Conservation (phyloP, 2,797 vertebrate species). For the Coranthus polyacanthus region DNA sequence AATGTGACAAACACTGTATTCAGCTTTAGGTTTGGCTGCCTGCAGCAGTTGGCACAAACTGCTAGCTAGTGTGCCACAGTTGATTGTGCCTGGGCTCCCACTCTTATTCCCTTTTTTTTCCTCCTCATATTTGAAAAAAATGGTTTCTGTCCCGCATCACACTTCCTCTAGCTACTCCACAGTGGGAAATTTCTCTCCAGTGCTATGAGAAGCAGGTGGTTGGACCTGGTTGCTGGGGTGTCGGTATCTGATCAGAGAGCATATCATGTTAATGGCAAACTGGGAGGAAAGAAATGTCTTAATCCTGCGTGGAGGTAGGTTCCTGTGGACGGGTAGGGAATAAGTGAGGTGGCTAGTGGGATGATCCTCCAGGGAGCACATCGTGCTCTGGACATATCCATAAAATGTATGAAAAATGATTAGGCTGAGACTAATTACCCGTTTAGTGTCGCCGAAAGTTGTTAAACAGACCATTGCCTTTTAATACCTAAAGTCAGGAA, state of each 20-base stretch:
- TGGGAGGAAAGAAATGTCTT: slow-evolving; percentile 53
- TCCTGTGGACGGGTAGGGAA: slow-evolving; percentile 53
- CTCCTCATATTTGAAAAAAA: slow-evolving; percentile 35
- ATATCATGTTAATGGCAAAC: slow-evolving; percentile 54
- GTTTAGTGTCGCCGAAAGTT: slow-evolving; percentile 87
- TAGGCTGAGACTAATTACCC: slow-evolving; percentile 88
- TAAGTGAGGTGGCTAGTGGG: slow-evolving; percentile 61
- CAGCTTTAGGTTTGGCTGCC: slow-evolving; percentile 59
- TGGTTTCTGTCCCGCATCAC: slow-evolving; percentile 39
- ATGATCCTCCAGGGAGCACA: slow-evolving; percentile 70
- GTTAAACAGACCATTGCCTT: slow-evolving; percentile 89
- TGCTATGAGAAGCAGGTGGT: slow-evolving; percentile 50
- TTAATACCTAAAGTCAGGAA: slow-evolving; percentile 87
- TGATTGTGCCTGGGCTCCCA: slow-evolving; percentile 47
- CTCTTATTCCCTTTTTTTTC: slow-evolving; percentile 17
- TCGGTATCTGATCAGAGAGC: slow-evolving; percentile 49
- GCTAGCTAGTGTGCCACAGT: slow-evolving; percentile 49
- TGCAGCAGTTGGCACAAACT: slow-evolving; percentile 68
- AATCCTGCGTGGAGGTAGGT: slow-evolving; percentile 41
- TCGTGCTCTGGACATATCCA: slow-evolving; percentile 77
- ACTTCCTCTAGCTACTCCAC: slow-evolving; percentile 24
- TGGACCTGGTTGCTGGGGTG: slow-evolving; percentile 28
- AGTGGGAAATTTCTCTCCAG: slow-evolving; percentile 42
- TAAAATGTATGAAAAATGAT: slow-evolving; percentile 89
- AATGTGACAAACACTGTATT: slow-evolving; percentile 67